phyloP scores from a whole-genome alignment of 2,888 invertebrate species.

The Apoda limacodes region DNA sequence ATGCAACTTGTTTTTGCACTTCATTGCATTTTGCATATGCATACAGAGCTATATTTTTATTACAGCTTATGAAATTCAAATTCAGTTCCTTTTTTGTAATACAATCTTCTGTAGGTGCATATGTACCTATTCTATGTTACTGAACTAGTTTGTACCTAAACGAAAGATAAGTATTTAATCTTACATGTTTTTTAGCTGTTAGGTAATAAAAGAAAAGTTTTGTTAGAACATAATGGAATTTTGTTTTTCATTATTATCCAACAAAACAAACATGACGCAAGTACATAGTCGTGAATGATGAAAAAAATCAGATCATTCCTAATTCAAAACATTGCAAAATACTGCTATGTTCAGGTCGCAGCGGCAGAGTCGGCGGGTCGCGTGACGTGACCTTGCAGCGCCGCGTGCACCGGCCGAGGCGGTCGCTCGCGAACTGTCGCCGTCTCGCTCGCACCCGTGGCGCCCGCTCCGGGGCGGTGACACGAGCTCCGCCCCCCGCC shows the following conservation, averaged over 20 bases:
- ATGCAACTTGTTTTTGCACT: slow-evolving; percentile 18
- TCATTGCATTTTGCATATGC: slow-evolving; percentile 10
- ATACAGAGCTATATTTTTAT: not conserved
- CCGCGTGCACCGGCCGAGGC: slow-evolving; percentile 22
- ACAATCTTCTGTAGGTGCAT: too few species aligned
- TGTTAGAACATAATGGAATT: too few species aligned
- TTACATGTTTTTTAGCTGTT: too few species aligned
- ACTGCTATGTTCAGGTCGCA: too few species aligned
- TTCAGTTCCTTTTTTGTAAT: too few species aligned
- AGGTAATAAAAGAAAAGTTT: too few species aligned
- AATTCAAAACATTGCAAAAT: too few species aligned
- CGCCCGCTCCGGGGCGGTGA: slow-evolving; percentile 17
- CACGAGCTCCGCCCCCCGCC: slow-evolving; percentile 31
- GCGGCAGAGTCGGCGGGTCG: slow-evolving; percentile 7
- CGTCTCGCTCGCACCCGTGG: slow-evolving; percentile 41
- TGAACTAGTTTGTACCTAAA: too few species aligned
- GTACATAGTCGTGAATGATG: slow-evolving; percentile 30
- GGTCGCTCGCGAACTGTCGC: slow-evolving; percentile 24
- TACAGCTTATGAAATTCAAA: too few species aligned
- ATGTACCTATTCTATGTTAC: too few species aligned
- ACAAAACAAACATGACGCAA: slow-evolving; percentile 1
- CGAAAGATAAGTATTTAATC: too few species aligned
- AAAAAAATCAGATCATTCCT: slow-evolving; percentile 21
- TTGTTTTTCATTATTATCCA: too few species aligned
- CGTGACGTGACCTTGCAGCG: slow-evolving; percentile 43